Conservation (phyloP, 2,888 invertebrate genomes). For the Laothoe populi region DNA sequence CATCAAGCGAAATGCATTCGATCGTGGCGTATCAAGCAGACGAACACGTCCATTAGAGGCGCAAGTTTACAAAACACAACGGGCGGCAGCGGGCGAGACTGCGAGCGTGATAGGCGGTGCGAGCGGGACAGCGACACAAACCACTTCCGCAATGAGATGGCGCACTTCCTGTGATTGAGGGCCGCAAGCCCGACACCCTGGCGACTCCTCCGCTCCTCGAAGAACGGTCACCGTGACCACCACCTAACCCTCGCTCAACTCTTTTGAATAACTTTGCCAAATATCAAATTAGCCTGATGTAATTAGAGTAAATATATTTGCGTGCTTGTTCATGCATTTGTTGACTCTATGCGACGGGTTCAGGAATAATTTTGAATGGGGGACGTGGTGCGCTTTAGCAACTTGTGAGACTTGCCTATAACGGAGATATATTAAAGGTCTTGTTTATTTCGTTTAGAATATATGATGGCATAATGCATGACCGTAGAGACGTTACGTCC, state of each 20-base stretch:
- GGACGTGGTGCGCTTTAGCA: neutral
- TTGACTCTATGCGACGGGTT: slow-evolving; percentile 16
- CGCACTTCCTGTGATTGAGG: slow-evolving; percentile 85
- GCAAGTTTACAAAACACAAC: slow-evolving; percentile 69
- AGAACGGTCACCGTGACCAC: slow-evolving; percentile 40
- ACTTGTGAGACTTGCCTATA: neutral
- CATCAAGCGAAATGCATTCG: slow-evolving; percentile 68
- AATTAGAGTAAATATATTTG: slow-evolving; percentile 38
- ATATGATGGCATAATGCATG: neutral
- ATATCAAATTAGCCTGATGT: slow-evolving; percentile 47
- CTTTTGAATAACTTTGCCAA: slow-evolving; percentile 43
- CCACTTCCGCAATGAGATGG: slow-evolving; percentile 85
- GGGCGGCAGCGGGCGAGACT: slow-evolving; percentile 44
- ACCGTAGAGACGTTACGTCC: neutral
- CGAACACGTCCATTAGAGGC: slow-evolving; percentile 64
- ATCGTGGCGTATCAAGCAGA: slow-evolving; percentile 66
- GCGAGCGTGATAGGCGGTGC: slow-evolving; percentile 44
- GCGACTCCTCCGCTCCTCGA: slow-evolving; percentile 27
- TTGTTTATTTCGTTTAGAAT: neutral
- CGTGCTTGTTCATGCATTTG: slow-evolving; percentile 24
- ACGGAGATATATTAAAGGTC: neutral
- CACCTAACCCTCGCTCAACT: slow-evolving; percentile 31
- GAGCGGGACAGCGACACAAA: slow-evolving; percentile 75
- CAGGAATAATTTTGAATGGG: neutral
- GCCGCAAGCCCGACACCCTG: slow-evolving; percentile 49